Conservation (phyloP, 2,797 vertebrate species). For the Falco novaeseelandiae region DNA sequence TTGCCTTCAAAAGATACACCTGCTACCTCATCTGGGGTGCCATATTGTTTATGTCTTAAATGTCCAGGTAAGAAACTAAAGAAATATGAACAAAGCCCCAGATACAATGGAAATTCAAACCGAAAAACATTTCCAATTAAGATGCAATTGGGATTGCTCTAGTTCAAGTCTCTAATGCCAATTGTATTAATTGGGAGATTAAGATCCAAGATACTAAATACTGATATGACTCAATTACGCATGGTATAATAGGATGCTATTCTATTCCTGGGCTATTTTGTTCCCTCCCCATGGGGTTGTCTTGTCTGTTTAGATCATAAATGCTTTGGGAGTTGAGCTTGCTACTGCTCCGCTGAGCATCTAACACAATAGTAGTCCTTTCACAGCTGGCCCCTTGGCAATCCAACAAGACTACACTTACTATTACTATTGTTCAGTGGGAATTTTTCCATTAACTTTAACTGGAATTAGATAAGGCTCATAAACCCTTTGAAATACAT, state of each 20-base stretch:
- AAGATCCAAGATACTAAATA: slow-evolving; percentile 30
- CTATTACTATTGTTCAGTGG: neutral
- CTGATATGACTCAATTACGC: slow-evolving; percentile 8
- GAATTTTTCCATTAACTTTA: neutral
- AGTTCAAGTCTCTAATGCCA: slow-evolving; percentile 16
- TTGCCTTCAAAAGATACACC: neutral
- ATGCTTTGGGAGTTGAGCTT: neutral
- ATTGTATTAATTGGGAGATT: slow-evolving; percentile 28
- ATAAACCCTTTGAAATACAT: slow-evolving; percentile 35
- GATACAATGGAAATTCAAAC: neutral
- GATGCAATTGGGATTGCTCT: neutral
- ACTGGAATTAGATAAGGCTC: slow-evolving; percentile 35
- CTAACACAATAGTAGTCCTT: slow-evolving; percentile 30
- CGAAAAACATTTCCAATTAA: neutral
- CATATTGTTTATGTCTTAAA: neutral
- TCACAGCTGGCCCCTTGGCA: neutral
- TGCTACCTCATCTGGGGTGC: neutral
- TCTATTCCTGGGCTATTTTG: slow-evolving; percentile 31
- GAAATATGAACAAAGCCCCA: neutral
- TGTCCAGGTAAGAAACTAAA: neutral
- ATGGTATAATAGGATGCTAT: slow-evolving; percentile 9
- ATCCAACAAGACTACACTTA: neutral
- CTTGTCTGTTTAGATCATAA: slow-evolving; percentile 34
- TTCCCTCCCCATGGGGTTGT: slow-evolving; percentile 43
- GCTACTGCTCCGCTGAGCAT: neutral